Base-by-base conservation (phyloP, 2,888 invertebrate genomes). In the Rotaria sp. region DNA sequence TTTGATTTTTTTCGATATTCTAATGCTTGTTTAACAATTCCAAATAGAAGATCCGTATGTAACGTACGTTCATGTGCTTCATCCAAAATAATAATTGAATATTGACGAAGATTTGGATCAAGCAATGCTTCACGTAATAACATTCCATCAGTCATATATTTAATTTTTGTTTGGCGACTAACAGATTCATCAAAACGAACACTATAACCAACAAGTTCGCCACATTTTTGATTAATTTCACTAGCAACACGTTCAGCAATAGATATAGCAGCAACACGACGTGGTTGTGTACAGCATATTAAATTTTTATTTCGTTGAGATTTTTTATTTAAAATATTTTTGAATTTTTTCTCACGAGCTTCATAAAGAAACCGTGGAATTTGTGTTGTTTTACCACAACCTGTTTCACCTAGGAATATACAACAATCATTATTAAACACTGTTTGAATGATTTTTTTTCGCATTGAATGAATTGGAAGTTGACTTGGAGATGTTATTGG, bases 331-430 rank as follows among this genome's bases (percentile, higher is more conserved):
- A 96, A 93, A 89, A 67, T 1, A 35, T 35, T 15, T 35, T 67
- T 67, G 7, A 67, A 35, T 67, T 67, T 67, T 35, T 67, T 67
- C 21, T 67, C 67, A 21, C 67, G 75, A 48, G 85, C 55, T 55
- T 85, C 85, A 50, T 84, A 52, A 7, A 87, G 84, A 52, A 84
- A 87, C 45, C 92, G 97, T 1, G 98, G 97, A 88, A 98, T 95
- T 92, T 98, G 97, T 0, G 98, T 98, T 7, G 97, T 97, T 92
- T 98, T 98, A 0, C 98, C 98, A 91, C 96, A 94, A 1, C 97
- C 97, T 0, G 98, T 98, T 92, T 98, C 97, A 38, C 97, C 97
- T 90, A 85, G 26, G n/a, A 86, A 59, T 21, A 86, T 86, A 15
- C 85, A 35, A 38, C 85, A 75, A 26, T 75, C 45, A 84, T 86